Evolutionary conservation across 2,113 vertebrate species (phyloP), one percentile per base, ranked within the genome.

Genomic region (Hirundichthys speculiger): DNA sequence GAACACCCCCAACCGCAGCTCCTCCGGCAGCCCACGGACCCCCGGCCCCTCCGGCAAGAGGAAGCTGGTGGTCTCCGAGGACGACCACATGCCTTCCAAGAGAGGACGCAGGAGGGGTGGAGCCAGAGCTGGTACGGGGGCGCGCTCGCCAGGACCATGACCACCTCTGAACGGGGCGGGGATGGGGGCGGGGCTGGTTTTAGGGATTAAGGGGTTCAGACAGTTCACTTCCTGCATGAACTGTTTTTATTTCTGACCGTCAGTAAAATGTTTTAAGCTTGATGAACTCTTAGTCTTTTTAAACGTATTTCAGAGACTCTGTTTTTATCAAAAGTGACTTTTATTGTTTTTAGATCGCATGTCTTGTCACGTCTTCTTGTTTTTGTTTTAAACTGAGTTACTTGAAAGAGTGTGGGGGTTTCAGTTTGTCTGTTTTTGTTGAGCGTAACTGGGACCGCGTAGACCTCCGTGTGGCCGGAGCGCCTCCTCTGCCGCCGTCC

Each of bases 61-160:
- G 83, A 99, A 97, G 75, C 93, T 96, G 0, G 68, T 86, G 13
- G 18, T 83, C 53, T 89, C 91, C 0, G 96, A 96, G 30, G 94
- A 94, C 1, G 92, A 92, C 15, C 78, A 86, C 70, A 94, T 92
- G 1, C 94, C 96, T 2, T 88, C 95, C 62, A 99, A 99, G 79
- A 93, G 96, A 64, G 95, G 96, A 2, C 96, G 97, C 55, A 94
- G 95, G 73, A 92, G 93, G 25, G 48, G 86, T 3, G 6, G 79
- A 6, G 56, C 79, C 58, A 94, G 94, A 88, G 81, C 92, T 52
- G 95, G 97, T 98, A 89, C 84, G 54, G 70, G 58, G 67, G 48
- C 46, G 14, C 10, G n/a, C 45, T 53, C 54, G 0, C 52, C 15
- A 2, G 54, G 54, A 54, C 46, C 40, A 1, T 56, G 45, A 52